phyloP scores from a whole-genome alignment of 2,113 vertebrate genomes.

The Myrmecobius fasciatus region DNA sequence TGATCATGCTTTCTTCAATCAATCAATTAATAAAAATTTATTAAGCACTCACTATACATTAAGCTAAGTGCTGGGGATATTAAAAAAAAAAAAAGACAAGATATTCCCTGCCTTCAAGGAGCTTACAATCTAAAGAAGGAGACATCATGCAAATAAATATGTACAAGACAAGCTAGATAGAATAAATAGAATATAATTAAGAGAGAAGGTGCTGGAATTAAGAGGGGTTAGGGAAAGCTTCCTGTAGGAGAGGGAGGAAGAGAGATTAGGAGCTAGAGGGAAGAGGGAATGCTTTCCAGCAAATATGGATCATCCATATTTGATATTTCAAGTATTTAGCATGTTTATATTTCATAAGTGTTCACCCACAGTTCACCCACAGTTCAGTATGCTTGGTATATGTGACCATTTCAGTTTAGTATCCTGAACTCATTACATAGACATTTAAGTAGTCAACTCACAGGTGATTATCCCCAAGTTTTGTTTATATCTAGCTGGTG shows the following conservation, averaged over 20 bases:
- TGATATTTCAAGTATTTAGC: background rate
- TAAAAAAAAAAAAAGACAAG: background rate
- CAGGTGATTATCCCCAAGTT: background rate
- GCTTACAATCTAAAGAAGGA: background rate
- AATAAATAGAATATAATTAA: background rate
- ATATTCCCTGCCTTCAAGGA: background rate
- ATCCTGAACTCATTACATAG: background rate
- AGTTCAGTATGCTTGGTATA: background rate
- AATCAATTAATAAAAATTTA: background rate
- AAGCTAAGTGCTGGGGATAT: background rate
- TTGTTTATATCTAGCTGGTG: background rate
- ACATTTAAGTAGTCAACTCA: background rate
- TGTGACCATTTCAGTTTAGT: background rate
- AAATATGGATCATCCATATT: background rate
- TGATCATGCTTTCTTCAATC: background rate
- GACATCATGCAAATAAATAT: background rate
- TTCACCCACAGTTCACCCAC: background rate
- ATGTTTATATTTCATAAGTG: background rate
- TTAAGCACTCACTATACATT: background rate
- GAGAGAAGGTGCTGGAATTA: background rate
- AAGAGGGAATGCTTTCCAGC: background rate
- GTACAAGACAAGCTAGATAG: background rate
- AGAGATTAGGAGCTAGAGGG: background rate
- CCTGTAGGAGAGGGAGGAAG: background rate
- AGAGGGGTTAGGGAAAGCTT: background rate